Evolutionary conservation across 37 sponge, comb jelly and placozoan species (phyloP).

Genomic region (Aplysina aerophoba): DNA sequence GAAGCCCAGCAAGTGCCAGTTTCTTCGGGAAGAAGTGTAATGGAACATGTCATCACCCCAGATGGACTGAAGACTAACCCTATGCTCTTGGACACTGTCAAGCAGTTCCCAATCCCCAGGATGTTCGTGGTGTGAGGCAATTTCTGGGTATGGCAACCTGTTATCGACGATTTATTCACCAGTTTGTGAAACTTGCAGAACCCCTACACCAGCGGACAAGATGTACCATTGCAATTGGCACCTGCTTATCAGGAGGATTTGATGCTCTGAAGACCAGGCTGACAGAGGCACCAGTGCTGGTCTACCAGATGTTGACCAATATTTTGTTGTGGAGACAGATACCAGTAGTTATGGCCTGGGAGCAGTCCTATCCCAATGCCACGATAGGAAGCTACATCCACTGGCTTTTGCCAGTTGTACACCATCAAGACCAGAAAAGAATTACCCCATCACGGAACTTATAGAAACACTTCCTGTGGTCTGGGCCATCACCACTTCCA

Average conservation of each 20-base stretch:
- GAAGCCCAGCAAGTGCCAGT: constrained; percentile 36
- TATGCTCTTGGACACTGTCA: neutral
- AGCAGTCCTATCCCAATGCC: neutral
- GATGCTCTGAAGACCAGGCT: constrained; percentile 1
- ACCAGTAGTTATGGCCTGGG: constrained; percentile 48
- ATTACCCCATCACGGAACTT: constrained; percentile 27
- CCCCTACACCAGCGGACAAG: neutral
- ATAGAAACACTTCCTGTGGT: constrained; percentile 45
- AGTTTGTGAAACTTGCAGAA: constrained; percentile 10
- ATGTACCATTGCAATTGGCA: constrained; percentile 1
- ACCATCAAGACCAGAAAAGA: constrained; percentile 31
- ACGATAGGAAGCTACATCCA: constrained; percentile 26
- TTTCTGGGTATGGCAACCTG: constrained; percentile 33
- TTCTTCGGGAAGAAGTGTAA: constrained; percentile 1
- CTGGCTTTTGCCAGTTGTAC: constrained; percentile 32
- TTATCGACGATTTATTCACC: constrained; percentile 26
- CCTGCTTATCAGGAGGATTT: neutral
- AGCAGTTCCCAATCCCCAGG: constrained; percentile 35
- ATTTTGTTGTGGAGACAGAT: constrained; percentile 45
- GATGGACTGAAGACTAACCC: constrained; percentile 14
- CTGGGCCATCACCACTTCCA: constrained; percentile 44
- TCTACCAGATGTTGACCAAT: constrained; percentile 24
- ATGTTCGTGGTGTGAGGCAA: constrained; percentile 18
- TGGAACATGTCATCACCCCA: neutral
- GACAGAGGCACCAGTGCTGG: constrained; percentile 8